phyloP scores from a whole-genome alignment of 2,888 invertebrate genomes.

The Pediacus dermestoides region DNA sequence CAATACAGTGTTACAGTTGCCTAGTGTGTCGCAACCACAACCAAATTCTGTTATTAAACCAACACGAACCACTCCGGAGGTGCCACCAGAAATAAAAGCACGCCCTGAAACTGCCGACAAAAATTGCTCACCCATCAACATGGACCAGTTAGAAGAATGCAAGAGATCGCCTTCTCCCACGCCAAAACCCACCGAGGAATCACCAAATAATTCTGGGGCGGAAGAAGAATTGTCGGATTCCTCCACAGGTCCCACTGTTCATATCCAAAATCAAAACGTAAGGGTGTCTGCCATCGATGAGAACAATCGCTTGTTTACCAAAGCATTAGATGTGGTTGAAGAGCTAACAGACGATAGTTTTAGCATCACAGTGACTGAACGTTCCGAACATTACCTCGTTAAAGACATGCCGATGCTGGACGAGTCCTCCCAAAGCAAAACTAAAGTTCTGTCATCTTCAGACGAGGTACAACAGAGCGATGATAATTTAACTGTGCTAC shows the following conservation, averaged over 20 bases:
- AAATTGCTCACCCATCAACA: conserved; percentile 35
- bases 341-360: background rate
- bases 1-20: conserved; percentile 27
- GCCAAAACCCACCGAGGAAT: no score
- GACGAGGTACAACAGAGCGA: background rate
- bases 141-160: conserved; percentile 27
- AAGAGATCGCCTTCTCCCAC: no score
- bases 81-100: background rate
- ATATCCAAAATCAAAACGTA: no score
- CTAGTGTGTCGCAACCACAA: background rate
- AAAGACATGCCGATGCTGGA: background rate
- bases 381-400: background rate
- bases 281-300: background rate
- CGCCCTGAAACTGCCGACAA: conserved; percentile 25
- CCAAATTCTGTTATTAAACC: background rate
- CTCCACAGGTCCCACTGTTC: no score
- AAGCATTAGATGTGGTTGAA: background rate
- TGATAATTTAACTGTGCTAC: no score
- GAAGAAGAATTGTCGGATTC: no score
- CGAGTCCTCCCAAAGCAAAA: background rate
- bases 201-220: no score
- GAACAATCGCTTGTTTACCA: background rate
- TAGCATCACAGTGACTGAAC: background rate
- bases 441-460: background rate
- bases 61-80: background rate